Percentiles rank a stretch among this genome's conserved stretches.
These are phyloP conservation scores for Gymnosoma rotundatum DNA, from an alignment of 2,888 invertebrate species.

Conservation along the genomic window DNA sequence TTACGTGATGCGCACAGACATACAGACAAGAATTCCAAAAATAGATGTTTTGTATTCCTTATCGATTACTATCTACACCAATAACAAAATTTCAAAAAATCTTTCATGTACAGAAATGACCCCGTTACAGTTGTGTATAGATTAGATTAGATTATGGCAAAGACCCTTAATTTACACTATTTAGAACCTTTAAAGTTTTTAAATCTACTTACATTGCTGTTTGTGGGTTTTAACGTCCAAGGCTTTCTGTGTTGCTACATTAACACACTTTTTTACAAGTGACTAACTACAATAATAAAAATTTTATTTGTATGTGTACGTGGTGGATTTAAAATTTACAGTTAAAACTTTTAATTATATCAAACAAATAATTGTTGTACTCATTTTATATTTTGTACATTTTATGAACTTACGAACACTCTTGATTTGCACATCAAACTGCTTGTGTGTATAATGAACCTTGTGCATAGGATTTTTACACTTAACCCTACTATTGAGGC, in stretches of 20 bases:
- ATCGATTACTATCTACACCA: no score
- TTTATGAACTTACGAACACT: not conserved
- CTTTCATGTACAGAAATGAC: no score
- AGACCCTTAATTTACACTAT: no score
- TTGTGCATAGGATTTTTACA: not conserved
- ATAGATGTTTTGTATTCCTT: no score
- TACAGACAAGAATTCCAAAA: no score
- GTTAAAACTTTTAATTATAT: no score
- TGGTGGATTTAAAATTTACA: no score
- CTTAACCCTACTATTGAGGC: not conserved
- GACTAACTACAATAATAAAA: not conserved
- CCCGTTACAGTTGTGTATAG: no score
- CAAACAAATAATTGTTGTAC: constrained; percentile 20
- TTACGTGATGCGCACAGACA: no score
- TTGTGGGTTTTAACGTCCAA: not conserved
- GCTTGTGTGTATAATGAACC: not conserved
- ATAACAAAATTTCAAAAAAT: no score
- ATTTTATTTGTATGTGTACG: not conserved
- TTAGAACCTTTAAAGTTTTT: not conserved
- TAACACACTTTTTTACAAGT: constrained; percentile 33
- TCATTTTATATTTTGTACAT: constrained; percentile 17
- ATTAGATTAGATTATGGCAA: no score
- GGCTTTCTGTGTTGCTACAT: not conserved
- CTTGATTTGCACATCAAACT: constrained; percentile 6
- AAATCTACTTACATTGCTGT: not conserved